A percentile compares a stretch with the other conserved stretches of the same genome.
phyloP scores from a whole-genome alignment of 2,888 invertebrate genomes.

The Himalopsyche anomala region DNA sequence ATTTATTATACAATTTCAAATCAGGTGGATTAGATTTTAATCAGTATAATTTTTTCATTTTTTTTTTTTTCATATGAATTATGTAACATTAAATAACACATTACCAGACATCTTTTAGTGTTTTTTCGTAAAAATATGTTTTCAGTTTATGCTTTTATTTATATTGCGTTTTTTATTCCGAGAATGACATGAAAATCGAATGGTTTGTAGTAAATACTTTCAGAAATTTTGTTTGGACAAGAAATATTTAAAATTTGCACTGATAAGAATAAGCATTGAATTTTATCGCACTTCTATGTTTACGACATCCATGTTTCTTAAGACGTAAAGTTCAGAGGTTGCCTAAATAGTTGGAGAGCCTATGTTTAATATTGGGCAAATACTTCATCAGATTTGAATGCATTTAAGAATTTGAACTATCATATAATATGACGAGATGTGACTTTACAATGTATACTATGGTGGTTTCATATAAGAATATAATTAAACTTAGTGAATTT shows the following conservation, averaged over 20 bases:
- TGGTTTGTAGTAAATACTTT: not conserved
- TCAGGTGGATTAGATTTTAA: not conserved
- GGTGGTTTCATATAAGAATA: slow-evolving; percentile 64
- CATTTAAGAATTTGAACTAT: slow-evolving; percentile 44
- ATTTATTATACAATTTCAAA: slow-evolving; percentile 32
- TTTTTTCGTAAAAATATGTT: not conserved
- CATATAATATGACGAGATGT: slow-evolving; percentile 44
- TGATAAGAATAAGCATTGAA: slow-evolving; percentile 63
- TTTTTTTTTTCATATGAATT: not conserved
- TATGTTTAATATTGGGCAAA: slow-evolving; percentile 35
- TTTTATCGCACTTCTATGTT: slow-evolving; percentile 63
- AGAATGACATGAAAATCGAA: not conserved
- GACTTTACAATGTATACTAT: slow-evolving; percentile 63
- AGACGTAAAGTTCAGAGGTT: slow-evolving; percentile 48
- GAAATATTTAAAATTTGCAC: slow-evolving; percentile 57
- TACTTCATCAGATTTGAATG: slow-evolving; percentile 38
- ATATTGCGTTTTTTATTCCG: not conserved
- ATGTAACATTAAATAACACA: not conserved
- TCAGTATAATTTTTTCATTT: not conserved
- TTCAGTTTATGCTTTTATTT: not conserved
- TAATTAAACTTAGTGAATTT: slow-evolving; percentile 62
- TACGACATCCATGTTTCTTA: slow-evolving; percentile 50
- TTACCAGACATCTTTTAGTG: not conserved
- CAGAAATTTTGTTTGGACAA: not conserved
- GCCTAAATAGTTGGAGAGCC: slow-evolving; percentile 41